phyloP scores from a whole-genome alignment of 1,140 invertebrate genomes.

The Orchestia grillus region DNA sequence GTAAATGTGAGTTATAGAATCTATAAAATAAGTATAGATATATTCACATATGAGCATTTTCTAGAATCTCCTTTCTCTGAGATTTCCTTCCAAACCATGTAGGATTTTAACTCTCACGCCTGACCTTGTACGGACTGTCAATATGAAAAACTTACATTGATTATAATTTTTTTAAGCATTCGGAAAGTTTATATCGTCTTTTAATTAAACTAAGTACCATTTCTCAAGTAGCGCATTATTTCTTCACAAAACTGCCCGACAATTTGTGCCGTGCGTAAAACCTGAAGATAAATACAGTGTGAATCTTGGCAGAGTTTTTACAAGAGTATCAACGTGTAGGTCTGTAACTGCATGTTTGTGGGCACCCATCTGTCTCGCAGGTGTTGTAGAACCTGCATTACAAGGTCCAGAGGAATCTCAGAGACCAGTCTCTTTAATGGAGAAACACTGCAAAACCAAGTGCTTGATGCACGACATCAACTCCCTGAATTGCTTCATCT shows the following conservation, averaged over 20 bases:
- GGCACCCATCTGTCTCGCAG: neutral
- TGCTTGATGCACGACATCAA: neutral
- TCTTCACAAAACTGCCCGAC: neutral
- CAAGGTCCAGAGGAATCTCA: neutral
- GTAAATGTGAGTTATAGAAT: too few species aligned
- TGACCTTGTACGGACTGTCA: too few species aligned
- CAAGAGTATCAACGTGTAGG: neutral
- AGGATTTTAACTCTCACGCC: too few species aligned
- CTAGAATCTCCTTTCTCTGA: too few species aligned
- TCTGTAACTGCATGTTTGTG: neutral
- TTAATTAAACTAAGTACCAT: neutral
- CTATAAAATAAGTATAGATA: too few species aligned
- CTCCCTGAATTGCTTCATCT: too few species aligned
- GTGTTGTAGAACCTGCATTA: neutral
- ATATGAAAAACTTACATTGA: too few species aligned
- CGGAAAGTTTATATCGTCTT: too few species aligned
- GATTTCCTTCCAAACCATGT: too few species aligned
- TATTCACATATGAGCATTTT: too few species aligned
- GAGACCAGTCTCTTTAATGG: neutral
- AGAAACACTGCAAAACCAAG: neutral
- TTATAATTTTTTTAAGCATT: too few species aligned
- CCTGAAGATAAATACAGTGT: neutral
- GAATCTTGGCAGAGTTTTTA: neutral
- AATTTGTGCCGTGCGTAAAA: neutral
- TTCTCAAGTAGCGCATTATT: neutral